Evolutionary conservation across 1,140 invertebrate genomes (phyloP), one percentile per base, ranked within the genome.

Genomic region (Ephestia elutella): DNA sequence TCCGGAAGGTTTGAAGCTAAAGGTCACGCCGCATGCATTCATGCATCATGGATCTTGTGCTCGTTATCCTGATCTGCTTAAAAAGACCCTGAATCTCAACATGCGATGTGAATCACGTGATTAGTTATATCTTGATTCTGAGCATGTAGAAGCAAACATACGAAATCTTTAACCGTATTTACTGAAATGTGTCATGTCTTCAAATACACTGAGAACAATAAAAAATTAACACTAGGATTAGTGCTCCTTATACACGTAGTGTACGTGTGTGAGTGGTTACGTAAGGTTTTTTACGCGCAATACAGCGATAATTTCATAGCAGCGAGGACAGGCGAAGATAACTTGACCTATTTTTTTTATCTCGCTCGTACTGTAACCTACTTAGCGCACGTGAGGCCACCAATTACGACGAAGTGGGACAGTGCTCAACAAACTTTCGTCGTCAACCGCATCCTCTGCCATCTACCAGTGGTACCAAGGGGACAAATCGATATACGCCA

Each of bases 301-400:
- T 82, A 81, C 64, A 60, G 57, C 78, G 81, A 83, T 87, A 85
- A 84, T 85, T 82, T 78, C 80, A 84, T 80, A 73, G 73, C 56
- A 70, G 69, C 85, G 85, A 87, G 85, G 85, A 87, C 85, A 75
- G 73, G 65, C 68, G 64, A 84, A 86, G 85, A 87, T 86, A 86
- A 82, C 85, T 87, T 87, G 85, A 86, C 85, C 85, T 73, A 87
- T 87, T 82, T 87, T 87, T 84, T 87, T 85, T 87, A 85, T 87
- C 83, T 86, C 73, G 65, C 73, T 76, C 79, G 74, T 78, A 75
- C 75, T 15, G 74, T 82, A 87, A 86, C 85, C 85, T 75, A 87
- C 75, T 77, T 87, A 77, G 62, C 62, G 63, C 73, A 80, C 73
- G 79, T 83, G 82, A 71, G 67, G 64, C 59, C 61, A 70, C 75